Evolutionary conservation across 2,113 vertebrate genomes (phyloP), one percentile per base, ranked within the genome.

Genomic region (Dascyllus trimaculatus): DNA sequence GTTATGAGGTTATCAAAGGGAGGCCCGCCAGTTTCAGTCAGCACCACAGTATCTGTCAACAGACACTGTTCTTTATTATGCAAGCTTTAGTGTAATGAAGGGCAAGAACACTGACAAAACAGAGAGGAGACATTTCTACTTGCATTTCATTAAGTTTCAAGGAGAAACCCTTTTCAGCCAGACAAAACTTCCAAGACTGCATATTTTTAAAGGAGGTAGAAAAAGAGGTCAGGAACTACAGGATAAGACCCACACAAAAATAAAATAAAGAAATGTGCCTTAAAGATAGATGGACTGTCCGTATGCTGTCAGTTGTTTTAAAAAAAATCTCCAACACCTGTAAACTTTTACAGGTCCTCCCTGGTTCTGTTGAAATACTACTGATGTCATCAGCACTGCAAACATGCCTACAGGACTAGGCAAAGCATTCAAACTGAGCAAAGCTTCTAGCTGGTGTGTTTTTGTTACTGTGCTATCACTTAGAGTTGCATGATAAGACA

Each of bases 381-480:
- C 17, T 3, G 9, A 11, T 22, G 6, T 11, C 21, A 29, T 52
- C 29, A 51, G 6, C 13, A 38, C 5, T 5, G 11, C 5, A 35
- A 35, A 35, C 32, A 59, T 18, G 45, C 21, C 24, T 74, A 43
- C 5, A 51, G 6, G 6, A 51, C 14, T 5, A 24, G n/a, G 19
- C 8, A 24, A 24, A 19, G 14, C 26, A 57, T 24, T 62, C 4
- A 74, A 49, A 53, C 24, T 1, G 11, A 59, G 66, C 38, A 68
- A n/a, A 21, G 29, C 70, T 59, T 11, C 24, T 18, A 32, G 56
- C 22, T 58, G 54, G 29, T 45, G 72, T 57, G 63, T 74, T 64
- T 38, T 43, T 72, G n/a, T 67, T 58, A 26, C 22, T 46, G 48
- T 19, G 45, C 57, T 74, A 81, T 78, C 81, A 74, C 21, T 53